Evolutionary conservation across 2,888 invertebrate species (phyloP).

Genomic region (Cheiracanthium punctorium): DNA sequence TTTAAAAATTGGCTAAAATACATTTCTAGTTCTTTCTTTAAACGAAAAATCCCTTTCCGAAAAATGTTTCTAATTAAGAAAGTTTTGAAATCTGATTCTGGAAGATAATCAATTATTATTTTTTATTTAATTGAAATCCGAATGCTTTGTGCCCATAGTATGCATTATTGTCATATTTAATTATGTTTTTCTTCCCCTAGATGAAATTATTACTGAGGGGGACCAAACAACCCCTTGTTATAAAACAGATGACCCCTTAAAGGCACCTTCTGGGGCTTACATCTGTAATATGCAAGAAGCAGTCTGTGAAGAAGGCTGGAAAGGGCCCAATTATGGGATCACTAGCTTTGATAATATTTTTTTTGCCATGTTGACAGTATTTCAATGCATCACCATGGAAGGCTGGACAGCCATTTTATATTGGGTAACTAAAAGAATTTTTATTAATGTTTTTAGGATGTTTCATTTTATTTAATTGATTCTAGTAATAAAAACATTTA

Average conservation of each 20-base stretch:
- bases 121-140: too few species aligned
- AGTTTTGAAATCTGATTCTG: too few species aligned
- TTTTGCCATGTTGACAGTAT: conserved; percentile 99
- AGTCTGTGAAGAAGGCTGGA: conserved; percentile 95
- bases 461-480: too few species aligned
- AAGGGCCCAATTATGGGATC: conserved; percentile 97
- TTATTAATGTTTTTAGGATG: too few species aligned
- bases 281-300: conserved; percentile 89
- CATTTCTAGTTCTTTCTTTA: too few species aligned
- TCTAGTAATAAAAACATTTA: too few species aligned
- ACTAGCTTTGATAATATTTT: conserved; percentile 99
- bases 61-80: too few species aligned
- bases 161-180: too few species aligned
- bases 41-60: too few species aligned
- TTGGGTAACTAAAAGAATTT: too few species aligned
- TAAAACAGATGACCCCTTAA: conserved; percentile 80
- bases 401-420: conserved; percentile 99
- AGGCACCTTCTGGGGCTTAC: conserved; percentile 87
- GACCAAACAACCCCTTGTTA: conserved; percentile 89
- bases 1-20: too few species aligned
- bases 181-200: conserved; percentile 78
- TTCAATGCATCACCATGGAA: conserved; percentile 99
- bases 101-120: too few species aligned
- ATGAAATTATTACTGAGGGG: conserved; percentile 90
- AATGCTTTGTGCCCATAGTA: background rate